Conservation (phyloP, 2,888 invertebrate species). For the Euplagia quadripunctaria region DNA sequence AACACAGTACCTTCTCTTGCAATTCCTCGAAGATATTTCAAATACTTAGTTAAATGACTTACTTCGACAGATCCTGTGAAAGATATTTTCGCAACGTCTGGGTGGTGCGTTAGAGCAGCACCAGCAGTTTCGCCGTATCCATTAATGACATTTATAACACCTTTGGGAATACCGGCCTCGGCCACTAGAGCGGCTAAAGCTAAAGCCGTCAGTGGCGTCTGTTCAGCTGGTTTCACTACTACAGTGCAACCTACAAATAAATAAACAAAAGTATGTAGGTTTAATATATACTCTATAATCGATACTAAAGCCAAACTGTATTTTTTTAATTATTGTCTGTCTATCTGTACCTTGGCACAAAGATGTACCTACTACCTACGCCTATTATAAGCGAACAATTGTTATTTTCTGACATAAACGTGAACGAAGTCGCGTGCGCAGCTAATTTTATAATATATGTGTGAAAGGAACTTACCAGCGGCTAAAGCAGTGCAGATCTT, state of each 20-base stretch:
- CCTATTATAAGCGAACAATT: no score
- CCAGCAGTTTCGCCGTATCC: constrained; percentile 94
- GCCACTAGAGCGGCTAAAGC: constrained; percentile 92
- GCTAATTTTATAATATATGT: no score
- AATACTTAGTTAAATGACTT: constrained; percentile 67
- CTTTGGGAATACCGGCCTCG: constrained; percentile 96
- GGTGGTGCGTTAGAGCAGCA: constrained; percentile 91
- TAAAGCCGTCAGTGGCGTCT: constrained; percentile 95
- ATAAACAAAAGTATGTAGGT: not conserved
- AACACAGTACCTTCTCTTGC: no score
- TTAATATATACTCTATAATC: not conserved
- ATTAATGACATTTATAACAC: constrained; percentile 95
- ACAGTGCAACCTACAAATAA: constrained; percentile 89
- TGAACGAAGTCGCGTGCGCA: no score
- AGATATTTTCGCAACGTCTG: constrained; percentile 94
- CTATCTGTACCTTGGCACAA: no score
- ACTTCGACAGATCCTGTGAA: constrained; percentile 87
- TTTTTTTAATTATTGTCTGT: no score
- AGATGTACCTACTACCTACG: no score
- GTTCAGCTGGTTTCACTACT: constrained; percentile 97
- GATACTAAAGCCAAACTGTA: no score
- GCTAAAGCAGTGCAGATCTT: constrained; percentile 93
- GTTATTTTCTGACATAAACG: no score
- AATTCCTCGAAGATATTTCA: no score
- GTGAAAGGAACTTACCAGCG: constrained; percentile 55